Percentiles rank a stretch among this genome's conserved stretches.
phyloP scores from a whole-genome alignment of 2,797 vertebrate species.

The Galago senegalensis region DNA sequence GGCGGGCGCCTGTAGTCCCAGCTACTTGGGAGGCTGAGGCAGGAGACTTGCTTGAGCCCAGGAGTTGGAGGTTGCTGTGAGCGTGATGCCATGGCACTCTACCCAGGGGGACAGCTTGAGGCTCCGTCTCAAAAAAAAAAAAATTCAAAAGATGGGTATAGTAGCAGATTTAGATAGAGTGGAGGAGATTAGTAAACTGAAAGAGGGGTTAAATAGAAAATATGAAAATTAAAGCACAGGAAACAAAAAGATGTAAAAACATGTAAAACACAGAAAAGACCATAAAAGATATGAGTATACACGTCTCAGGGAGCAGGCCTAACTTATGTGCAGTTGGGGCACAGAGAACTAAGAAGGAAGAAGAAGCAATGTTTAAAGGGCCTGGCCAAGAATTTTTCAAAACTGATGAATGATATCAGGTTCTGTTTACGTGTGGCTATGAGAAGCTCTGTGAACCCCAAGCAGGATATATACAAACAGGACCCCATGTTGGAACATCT shows the following conservation, averaged over 20 bases:
- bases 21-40: no score
- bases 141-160: neutral
- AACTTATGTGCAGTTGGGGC: rapidly evolving
- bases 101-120: no score
- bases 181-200: neutral
- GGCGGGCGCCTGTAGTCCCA: no score
- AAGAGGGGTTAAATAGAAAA: neutral
- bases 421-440: rapidly evolving
- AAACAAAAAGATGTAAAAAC: no score
- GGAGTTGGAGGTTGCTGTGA: no score
- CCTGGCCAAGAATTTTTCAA: neutral
- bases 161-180: neutral
- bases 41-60: no score
- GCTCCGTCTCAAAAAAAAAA: neutral
- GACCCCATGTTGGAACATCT: neutral
- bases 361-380: neutral
- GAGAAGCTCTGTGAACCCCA: neutral
- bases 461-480: neutral
- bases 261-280: neutral
- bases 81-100: no score
- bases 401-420: neutral
- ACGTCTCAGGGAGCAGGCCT: rapidly evolving
- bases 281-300: no score
- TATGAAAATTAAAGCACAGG: neutral
- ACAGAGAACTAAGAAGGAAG: neutral